These are phyloP conservation scores for Exaiptasia diaphana DNA, from an alignment of 64 coral and sea anemone genomes.

Conservation along the genomic window DNA sequence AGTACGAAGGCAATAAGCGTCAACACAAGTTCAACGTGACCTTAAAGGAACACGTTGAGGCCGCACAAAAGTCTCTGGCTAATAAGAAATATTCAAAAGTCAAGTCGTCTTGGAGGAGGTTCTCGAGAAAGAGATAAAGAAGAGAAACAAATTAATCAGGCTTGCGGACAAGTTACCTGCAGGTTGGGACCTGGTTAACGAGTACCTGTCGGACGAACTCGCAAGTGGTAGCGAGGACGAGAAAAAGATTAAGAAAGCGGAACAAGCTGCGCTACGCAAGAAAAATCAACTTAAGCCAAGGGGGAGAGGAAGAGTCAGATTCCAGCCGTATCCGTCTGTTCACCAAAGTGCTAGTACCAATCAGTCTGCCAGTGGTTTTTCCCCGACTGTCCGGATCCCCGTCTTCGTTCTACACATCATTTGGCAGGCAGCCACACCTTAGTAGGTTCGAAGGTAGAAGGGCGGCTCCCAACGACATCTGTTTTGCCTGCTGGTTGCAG, in stretches of 20 bases:
- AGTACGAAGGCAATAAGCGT: not conserved
- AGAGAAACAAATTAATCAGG: slow-evolving; percentile 44
- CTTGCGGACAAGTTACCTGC: slow-evolving; percentile 52
- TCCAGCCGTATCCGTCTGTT: not conserved
- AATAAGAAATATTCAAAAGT: not conserved
- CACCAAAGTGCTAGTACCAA: not conserved
- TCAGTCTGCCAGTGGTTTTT: not conserved
- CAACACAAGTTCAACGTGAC: not conserved
- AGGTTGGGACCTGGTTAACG: slow-evolving; percentile 38
- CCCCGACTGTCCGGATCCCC: not conserved
- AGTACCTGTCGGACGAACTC: slow-evolving; percentile 48
- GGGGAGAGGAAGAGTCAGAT: slow-evolving; percentile 5
- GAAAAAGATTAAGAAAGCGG: slow-evolving; percentile 41
- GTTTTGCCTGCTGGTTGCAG: slow-evolving; percentile 24
- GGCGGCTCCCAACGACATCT: not conserved
- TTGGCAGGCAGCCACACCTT: no score
- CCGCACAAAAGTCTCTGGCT: not conserved
- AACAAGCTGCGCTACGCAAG: slow-evolving; percentile 31
- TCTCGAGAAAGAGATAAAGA: not conserved
- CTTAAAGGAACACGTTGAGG: not conserved
- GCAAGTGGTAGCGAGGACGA: slow-evolving; percentile 26
- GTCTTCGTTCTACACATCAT: not conserved
- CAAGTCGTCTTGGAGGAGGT: not conserved
- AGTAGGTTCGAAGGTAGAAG: not conserved
- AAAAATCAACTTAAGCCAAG: not conserved